These are phyloP conservation scores for Caracal caracal DNA, from an alignment of 2,113 vertebrate genomes.

Conservation along the genomic window DNA sequence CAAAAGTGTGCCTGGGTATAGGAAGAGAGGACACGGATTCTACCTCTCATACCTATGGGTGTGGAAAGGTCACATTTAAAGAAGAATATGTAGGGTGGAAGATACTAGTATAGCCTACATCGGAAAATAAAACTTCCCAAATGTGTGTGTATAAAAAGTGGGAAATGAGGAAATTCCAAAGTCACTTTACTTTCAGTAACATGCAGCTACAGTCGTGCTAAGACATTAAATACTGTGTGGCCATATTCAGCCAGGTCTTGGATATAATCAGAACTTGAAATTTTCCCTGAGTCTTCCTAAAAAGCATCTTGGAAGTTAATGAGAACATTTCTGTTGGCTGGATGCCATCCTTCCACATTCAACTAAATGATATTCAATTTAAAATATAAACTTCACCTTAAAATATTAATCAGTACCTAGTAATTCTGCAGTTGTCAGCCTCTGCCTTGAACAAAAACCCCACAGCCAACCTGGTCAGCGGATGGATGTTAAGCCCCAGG, in stretches of 20 bases:
- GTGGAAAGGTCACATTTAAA: neutral
- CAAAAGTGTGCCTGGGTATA: neutral
- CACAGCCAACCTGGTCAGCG: neutral
- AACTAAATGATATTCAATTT: conserved; percentile 83
- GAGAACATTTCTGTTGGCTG: conserved; percentile 74
- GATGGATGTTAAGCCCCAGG: neutral
- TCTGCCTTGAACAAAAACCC: conserved; percentile 38
- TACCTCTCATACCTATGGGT: neutral
- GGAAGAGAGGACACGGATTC: neutral
- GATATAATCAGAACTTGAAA: conserved; percentile 78
- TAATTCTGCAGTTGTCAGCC: conserved; percentile 59
- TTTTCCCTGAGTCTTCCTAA: conserved; percentile 74
- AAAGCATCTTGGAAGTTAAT: conserved; percentile 78
- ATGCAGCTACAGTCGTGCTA: conserved; percentile 68
- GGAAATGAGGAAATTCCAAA: conserved; percentile 74
- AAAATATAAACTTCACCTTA: conserved; percentile 78
- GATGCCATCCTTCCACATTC: conserved; percentile 74
- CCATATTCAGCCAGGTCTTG: conserved; percentile 43
- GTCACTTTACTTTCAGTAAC: conserved; percentile 80
- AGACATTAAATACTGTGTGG: conserved; percentile 74
- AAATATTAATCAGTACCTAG: conserved; percentile 78
- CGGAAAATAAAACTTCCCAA: neutral
- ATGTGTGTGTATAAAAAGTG: neutral
- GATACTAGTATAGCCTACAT: neutral
- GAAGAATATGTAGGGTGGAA: neutral